Conservation (phyloP, 2,797 vertebrate species). For the Xenopus petersii region DNA sequence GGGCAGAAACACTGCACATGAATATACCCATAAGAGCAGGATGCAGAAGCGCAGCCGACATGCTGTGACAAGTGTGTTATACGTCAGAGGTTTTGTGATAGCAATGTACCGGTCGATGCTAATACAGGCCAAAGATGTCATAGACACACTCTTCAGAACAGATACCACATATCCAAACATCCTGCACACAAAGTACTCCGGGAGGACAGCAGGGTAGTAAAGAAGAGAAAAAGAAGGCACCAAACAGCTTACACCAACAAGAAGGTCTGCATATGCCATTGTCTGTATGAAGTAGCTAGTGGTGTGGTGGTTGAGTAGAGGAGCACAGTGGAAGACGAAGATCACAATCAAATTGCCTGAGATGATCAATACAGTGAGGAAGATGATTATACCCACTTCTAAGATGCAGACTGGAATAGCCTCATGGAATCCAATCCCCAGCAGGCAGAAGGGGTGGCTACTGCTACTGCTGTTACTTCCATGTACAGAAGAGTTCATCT, state of each 20-base stretch:
- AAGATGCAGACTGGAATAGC: conserved; percentile 85
- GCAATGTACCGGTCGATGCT: conserved; percentile 95
- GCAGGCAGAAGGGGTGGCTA: conserved; percentile 85
- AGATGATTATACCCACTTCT: conserved; percentile 87
- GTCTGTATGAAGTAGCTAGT: conserved; percentile 98
- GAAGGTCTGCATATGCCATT: conserved; percentile 95
- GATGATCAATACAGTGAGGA: conserved; percentile 91
- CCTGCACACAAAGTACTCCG: conserved; percentile 87
- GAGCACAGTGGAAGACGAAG: conserved; percentile 97
- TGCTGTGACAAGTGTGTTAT: conserved; percentile 86
- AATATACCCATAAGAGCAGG: conserved; percentile 89
- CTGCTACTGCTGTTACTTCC: conserved; percentile 81
- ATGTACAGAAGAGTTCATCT: conserved; percentile 89
- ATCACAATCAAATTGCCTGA: conserved; percentile 94
- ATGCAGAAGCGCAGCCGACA: conserved; percentile 91
- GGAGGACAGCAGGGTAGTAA: conserved; percentile 78
- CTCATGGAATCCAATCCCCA: conserved; percentile 84
- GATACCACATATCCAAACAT: conserved; percentile 92
- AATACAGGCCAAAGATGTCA: conserved; percentile 91
- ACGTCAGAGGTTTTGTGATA: conserved; percentile 89
- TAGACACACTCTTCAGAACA: conserved; percentile 94
- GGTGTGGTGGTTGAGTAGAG: conserved; percentile 91
- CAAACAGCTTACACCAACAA: conserved; percentile 94
- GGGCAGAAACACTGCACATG: conserved; percentile 87
- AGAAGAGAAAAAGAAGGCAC: conserved; percentile 91